Evolutionary conservation across 2,113 vertebrate genomes (phyloP), one percentile per base, ranked within the genome.

Genomic region (Zosterops borbonicus): DNA sequence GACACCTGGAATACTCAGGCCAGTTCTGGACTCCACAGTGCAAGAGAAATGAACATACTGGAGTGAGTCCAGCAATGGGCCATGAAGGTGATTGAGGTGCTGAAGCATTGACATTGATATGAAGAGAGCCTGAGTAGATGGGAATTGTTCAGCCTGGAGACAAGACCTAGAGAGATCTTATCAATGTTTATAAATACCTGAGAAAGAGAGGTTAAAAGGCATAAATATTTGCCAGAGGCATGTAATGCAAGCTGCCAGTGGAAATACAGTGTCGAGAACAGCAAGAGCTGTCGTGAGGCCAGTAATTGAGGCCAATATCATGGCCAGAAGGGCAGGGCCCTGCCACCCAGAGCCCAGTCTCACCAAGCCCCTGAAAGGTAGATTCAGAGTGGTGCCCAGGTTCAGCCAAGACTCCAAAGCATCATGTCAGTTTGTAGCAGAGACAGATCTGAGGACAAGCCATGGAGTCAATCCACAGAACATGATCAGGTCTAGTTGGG

Each of bases 21-120:
- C 14, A 5, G 33, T 12, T 60, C 53, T 68, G 87, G 46, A 28
- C 5, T 67, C 69, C 3, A 6, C 53, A 39, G 39, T n/a, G n/a
- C 41, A 21, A 41, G 62, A 68, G 53, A 62, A 60, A 41, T 25
- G 13, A n/a, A 53, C 0, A 0, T 41, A 22, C 39, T 68, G 46
- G 17, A 68, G 25, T 31, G 35, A 31, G 46, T 60, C 28, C 29
- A 53, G 39, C 39, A 60, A 55, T 55, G 25, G 8, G 27, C 46
- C 5, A 2, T 42, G 77, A 29, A 18, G 42, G 70, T 39, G 70
- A 31, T 46, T 25, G 11, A 46, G 55, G 60, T 56, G 33, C 49
- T 56, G 46, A 35, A 49, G 14, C 18, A 21, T 1, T 78, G 19
- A 37, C 25, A 18, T 46, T 6, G 0, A 0, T 52, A 12, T 29